phyloP scores from a whole-genome alignment of 2,113 vertebrate species.

The Copsychus sechellarum region DNA sequence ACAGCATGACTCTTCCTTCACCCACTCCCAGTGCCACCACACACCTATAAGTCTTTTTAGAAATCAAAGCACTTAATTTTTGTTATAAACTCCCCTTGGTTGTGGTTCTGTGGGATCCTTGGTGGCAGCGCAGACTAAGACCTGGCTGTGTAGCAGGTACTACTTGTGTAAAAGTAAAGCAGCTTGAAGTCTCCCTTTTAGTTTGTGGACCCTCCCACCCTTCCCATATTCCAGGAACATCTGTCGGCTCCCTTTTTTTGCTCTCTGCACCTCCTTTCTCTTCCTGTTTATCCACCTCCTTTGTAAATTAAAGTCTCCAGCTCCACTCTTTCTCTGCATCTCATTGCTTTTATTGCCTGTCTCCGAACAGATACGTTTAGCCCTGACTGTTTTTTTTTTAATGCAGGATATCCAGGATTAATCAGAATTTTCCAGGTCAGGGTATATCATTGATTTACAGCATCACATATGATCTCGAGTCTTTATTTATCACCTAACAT shows the following conservation, averaged over 20 bases:
- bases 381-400: neutral
- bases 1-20: neutral
- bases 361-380: neutral
- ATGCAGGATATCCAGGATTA: neutral
- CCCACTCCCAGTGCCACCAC: neutral
- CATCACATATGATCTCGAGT: fast-evolving
- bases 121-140: fast-evolving
- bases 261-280: neutral
- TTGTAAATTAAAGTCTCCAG: neutral
- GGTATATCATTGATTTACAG: neutral
- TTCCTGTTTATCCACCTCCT: neutral
- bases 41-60: fast-evolving
- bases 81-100: neutral
- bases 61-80: neutral
- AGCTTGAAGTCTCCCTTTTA: neutral
- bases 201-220: neutral
- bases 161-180: neutral
- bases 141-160: neutral
- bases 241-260: fast-evolving
- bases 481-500: neutral
- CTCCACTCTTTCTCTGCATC: neutral
- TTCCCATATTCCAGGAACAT: fast-evolving
- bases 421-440: neutral
- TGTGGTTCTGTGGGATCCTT: fast-evolving
- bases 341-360: neutral